These are phyloP conservation scores for Eurystomus gularis DNA, from an alignment of 2,113 vertebrate species.

Conservation along the genomic window DNA sequence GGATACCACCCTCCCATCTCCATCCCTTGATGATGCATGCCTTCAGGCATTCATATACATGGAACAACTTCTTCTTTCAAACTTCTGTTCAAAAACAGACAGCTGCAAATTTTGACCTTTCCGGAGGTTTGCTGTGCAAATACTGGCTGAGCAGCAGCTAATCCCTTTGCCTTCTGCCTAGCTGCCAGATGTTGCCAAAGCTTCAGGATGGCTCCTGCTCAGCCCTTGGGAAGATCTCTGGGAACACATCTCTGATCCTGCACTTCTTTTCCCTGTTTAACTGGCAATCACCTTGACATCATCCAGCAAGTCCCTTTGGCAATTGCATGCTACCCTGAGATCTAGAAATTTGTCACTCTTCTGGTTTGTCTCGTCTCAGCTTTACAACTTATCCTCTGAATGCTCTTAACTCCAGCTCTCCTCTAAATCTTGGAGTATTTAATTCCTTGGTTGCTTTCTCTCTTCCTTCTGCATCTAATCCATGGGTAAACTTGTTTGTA, in stretches of 20 bases:
- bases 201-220: not conserved
- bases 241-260: not conserved
- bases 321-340: not conserved
- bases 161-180: conserved; percentile 51
- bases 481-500: not conserved
- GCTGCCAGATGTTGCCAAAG: conserved; percentile 22
- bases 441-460: not conserved
- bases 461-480: not conserved
- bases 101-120: conserved; percentile 69
- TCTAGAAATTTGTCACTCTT: not conserved
- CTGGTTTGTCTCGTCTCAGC: not conserved
- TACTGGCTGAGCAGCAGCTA: conserved; percentile 42
- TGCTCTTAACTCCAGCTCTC: not conserved
- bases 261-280: not conserved
- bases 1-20: not conserved
- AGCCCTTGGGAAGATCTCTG: not conserved
- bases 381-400: not conserved
- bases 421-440: not conserved
- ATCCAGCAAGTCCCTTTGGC: not conserved
- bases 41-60: conserved; percentile 58
- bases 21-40: conserved; percentile 28
- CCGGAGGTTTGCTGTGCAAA: not conserved
- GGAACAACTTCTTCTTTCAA: conserved; percentile 6
- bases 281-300: not conserved
- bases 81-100: conserved; percentile 48